A percentile compares a stretch with the other conserved stretches of the same genome.
phyloP scores from a whole-genome alignment of 2,888 invertebrate genomes.

The Epinotia bilunana region DNA sequence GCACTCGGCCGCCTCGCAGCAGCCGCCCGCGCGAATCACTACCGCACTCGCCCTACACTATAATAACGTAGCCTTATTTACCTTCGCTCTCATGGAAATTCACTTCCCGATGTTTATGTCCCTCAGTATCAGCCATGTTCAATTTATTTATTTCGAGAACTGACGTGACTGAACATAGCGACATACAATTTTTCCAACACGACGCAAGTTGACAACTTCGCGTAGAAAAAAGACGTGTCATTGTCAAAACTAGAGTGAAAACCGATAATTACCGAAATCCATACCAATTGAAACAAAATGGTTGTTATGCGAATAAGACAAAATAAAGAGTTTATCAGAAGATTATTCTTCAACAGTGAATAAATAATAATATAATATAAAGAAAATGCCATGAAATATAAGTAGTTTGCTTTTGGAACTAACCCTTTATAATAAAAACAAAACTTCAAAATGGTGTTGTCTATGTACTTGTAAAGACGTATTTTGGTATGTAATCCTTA shows the following conservation, averaged over 20 bases:
- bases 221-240: conserved; percentile 71
- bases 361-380: background rate
- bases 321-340: background rate
- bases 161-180: conserved; percentile 83
- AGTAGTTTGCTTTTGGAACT: background rate
- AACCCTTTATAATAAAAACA: background rate
- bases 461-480: conserved; percentile 6
- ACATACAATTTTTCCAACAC: conserved; percentile 80
- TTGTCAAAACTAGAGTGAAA: conserved; percentile 57
- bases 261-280: conserved; percentile 30
- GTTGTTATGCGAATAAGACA: background rate
- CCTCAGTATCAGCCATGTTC: conserved; percentile 82
- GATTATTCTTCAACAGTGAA: background rate
- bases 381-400: background rate
- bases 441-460: background rate
- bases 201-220: conserved; percentile 75
- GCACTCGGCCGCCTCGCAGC: conserved; percentile 64
- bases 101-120: conserved; percentile 80
- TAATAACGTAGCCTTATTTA: conserved; percentile 80
- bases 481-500: background rate
- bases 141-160: conserved; percentile 81
- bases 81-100: conserved; percentile 82
- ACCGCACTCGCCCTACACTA: conserved; percentile 71
- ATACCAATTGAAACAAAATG: background rate
- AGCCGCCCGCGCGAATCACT: conserved; percentile 69